These are phyloP conservation scores for Phenganax marumi DNA, from an alignment of 92 coral and sea anemone genomes.

Conservation along the genomic window DNA sequence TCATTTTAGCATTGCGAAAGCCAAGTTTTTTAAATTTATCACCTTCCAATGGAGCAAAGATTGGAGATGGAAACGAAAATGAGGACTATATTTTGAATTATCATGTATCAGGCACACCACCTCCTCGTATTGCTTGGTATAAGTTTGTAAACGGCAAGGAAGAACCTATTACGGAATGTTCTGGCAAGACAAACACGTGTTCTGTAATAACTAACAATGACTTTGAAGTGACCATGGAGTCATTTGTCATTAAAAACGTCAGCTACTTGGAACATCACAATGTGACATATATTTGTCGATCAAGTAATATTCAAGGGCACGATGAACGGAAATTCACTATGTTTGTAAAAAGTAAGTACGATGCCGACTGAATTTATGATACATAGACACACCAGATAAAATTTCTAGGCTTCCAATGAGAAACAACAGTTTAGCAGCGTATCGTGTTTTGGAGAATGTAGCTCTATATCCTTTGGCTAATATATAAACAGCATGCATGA, in stretches of 20 bases:
- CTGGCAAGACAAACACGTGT: conserved; percentile 10
- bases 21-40: background rate
- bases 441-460: background rate
- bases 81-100: background rate
- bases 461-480: too few species aligned
- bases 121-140: conserved; percentile 4
- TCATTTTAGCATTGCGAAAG: background rate
- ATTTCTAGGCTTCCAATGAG: background rate
- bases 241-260: conserved; percentile 18
- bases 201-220: background rate
- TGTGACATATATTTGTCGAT: conserved; percentile 6
- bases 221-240: conserved; percentile 1
- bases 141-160: conserved; percentile 2
- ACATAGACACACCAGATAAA: background rate
- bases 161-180: background rate
- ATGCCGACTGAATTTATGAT: background rate
- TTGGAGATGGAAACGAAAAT: background rate
- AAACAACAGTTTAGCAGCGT: background rate
- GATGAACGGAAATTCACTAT: conserved; percentile 8
- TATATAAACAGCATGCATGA: too few species aligned
- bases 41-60: background rate
- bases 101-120: conserved; percentile 13
- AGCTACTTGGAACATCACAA: background rate
- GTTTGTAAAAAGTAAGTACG: conserved; percentile 11
- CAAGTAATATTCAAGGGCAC: background rate